A percentile compares a stretch with the other conserved stretches of the same genome.
These are phyloP conservation scores for Odontomyia ornata DNA, from an alignment of 2,888 invertebrate species.

Conservation along the genomic window DNA sequence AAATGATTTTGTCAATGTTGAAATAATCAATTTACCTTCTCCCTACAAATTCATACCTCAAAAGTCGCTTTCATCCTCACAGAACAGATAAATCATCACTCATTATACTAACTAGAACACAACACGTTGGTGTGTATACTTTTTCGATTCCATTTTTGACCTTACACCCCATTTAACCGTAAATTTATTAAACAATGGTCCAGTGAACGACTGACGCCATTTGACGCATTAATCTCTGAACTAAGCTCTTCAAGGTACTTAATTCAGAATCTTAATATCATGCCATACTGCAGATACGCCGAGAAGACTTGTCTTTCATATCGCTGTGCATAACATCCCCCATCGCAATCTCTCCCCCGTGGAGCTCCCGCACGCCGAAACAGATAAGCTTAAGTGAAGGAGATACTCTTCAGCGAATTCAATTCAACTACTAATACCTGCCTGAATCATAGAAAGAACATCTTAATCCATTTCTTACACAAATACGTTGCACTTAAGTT, in stretches of 20 bases:
- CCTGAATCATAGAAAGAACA: background rate
- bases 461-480: conserved; percentile 31
- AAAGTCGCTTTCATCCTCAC: too few species aligned
- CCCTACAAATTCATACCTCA: too few species aligned
- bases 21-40: too few species aligned
- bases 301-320: background rate
- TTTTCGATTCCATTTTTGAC: conserved; percentile 14
- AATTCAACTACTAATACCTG: conserved; percentile 30
- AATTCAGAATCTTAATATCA: background rate
- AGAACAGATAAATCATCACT: too few species aligned
- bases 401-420: conserved; percentile 22
- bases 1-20: too few species aligned
- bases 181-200: conserved; percentile 4
- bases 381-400: background rate
- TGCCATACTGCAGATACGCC: background rate
- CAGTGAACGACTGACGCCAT: background rate
- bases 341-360: background rate
- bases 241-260: background rate
- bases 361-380: too few species aligned
- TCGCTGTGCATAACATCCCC: background rate
- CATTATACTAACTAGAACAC: too few species aligned
- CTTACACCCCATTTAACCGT: conserved; percentile 24
- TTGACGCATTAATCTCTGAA: background rate
- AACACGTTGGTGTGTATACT: too few species aligned
- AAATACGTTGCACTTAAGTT: conserved; percentile 30